Percentiles rank a stretch among this genome's conserved stretches.
Evolutionary conservation across 2,888 invertebrate species (phyloP).

Genomic region (Ephialtes manifestator): DNA sequence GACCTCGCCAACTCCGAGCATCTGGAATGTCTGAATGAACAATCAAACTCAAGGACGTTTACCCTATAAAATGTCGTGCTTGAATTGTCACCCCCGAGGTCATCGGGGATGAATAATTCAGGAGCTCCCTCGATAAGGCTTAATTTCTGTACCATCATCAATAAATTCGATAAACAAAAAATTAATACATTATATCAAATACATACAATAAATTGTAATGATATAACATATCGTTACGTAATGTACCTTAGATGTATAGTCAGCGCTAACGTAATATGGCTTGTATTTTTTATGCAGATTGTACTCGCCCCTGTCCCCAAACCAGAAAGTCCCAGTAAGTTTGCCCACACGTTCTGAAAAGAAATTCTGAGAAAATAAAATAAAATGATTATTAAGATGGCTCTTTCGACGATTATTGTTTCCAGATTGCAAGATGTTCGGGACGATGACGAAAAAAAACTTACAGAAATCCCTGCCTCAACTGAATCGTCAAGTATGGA

Average conservation of each 20-base stretch:
- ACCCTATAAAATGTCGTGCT: conserved; percentile 76
- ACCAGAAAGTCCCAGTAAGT: conserved; percentile 27
- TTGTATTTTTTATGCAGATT: not conserved
- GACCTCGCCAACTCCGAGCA: conserved; percentile 81
- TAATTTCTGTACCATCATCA: not conserved
- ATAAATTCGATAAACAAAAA: not conserved
- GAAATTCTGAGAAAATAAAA: not conserved
- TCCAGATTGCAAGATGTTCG: not conserved
- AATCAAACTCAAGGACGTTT: conserved; percentile 82
- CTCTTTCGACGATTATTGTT: not conserved
- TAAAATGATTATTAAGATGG: no score
- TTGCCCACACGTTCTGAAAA: conserved; percentile 28
- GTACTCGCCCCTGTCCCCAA: conserved; percentile 9
- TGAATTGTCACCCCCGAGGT: conserved; percentile 72
- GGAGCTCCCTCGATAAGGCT: not conserved
- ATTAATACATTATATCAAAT: not conserved
- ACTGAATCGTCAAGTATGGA: not conserved
- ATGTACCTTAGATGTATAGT: not conserved
- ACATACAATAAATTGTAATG: no score
- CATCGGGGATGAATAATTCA: not conserved
- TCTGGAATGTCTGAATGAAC: conserved; percentile 81
- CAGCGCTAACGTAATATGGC: not conserved
- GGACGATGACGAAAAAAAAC: not conserved
- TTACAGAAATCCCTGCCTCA: not conserved
- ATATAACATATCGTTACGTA: no score